Percentiles rank a stretch among this genome's conserved stretches.
These are phyloP conservation scores for Contarinia nasturtii DNA, from an alignment of 1,140 invertebrate genomes.

Conservation along the genomic window DNA sequence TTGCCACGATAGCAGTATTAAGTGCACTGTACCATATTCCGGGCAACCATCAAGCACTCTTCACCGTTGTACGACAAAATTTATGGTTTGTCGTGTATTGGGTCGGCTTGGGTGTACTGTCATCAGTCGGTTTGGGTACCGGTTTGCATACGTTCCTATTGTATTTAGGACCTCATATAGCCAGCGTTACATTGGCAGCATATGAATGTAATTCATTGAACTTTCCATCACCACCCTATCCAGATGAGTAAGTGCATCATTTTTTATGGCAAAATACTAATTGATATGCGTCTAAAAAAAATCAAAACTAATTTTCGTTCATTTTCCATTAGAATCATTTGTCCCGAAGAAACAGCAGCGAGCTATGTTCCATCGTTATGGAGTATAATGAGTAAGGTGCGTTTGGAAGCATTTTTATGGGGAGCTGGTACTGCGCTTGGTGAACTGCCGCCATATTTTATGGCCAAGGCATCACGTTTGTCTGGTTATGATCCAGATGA, in stretches of 20 bases:
- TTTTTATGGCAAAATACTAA: too few relatives aligned
- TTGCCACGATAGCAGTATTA: conserved; percentile 24
- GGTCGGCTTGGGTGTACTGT: conserved; percentile 86
- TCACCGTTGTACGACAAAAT: conserved; percentile 26
- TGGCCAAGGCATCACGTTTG: conserved; percentile 80
- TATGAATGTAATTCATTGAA: conserved; percentile 90
- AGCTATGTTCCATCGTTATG: conserved; percentile 43
- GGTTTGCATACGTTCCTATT: conserved; percentile 96
- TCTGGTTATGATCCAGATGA: conserved; percentile 51
- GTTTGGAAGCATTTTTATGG: conserved; percentile 96
- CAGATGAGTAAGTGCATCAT: conserved; percentile 44
- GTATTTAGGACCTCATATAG: conserved; percentile 85
- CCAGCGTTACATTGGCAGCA: conserved; percentile 90
- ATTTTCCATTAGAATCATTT: conserved; percentile 43
- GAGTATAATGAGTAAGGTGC: conserved; percentile 90
- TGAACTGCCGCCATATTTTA: conserved; percentile 92
- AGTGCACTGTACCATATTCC: conserved; percentile 24
- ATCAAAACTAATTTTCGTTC: too few relatives aligned
- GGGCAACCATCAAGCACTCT: conserved; percentile 26
- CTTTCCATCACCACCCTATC: conserved; percentile 86
- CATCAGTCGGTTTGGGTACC: conserved; percentile 92
- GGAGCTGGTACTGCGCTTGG: conserved; percentile 93
- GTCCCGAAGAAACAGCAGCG: conserved; percentile 41
- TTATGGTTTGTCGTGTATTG: conserved; percentile 76
- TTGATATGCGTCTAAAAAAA: not conserved